Conservation (phyloP, 2,113 vertebrate species). For the Channa maculata region DNA sequence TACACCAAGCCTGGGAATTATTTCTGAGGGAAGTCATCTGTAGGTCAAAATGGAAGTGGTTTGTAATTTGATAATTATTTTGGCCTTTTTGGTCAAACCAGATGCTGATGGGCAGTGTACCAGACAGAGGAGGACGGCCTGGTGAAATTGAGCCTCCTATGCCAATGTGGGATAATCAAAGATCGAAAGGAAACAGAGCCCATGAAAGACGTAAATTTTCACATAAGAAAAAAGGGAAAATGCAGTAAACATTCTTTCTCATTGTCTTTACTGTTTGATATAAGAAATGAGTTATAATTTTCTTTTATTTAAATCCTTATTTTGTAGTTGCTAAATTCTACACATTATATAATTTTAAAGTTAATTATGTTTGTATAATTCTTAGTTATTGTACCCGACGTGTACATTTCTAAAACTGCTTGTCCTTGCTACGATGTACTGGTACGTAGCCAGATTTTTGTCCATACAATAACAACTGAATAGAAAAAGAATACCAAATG, state of each 20-base stretch:
- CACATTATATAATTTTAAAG: conserved; percentile 18
- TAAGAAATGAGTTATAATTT: background rate
- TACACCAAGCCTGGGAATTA: background rate
- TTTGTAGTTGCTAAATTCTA: conserved; percentile 2
- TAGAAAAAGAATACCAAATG: background rate
- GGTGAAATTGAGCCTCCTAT: conserved; percentile 90
- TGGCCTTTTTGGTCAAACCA: conserved; percentile 54
- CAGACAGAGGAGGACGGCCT: conserved; percentile 90
- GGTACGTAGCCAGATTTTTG: conserved; percentile 19
- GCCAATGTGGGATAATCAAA: conserved; percentile 84
- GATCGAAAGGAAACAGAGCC: conserved; percentile 65
- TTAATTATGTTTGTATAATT: conserved; percentile 16
- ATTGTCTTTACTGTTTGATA: background rate
- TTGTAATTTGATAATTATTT: background rate
- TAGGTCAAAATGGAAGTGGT: background rate
- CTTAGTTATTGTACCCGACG: background rate
- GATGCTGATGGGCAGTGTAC: conserved; percentile 88
- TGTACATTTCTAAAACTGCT: conserved; percentile 32
- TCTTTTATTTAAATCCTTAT: conserved; percentile 17
- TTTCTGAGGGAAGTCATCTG: background rate
- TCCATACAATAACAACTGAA: background rate
- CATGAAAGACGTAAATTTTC: conserved; percentile 63
- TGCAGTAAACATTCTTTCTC: conserved; percentile 26
- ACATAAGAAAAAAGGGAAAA: conserved; percentile 71
- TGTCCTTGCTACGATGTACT: conserved; percentile 16